phyloP scores from a whole-genome alignment of 1,140 invertebrate genomes.

The Copidosoma floridanum region DNA sequence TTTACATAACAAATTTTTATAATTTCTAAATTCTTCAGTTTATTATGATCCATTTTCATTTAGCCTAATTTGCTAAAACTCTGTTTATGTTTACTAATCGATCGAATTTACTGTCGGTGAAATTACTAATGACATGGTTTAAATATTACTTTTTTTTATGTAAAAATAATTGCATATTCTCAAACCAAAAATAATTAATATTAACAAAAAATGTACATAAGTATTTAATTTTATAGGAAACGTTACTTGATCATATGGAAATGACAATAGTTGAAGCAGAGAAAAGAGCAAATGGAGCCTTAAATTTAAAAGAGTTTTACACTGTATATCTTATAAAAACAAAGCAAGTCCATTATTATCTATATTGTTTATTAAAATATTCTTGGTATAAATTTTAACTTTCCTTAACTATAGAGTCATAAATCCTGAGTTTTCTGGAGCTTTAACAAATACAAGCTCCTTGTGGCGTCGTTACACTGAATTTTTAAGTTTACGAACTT shows the following conservation, averaged over 20 bases:
- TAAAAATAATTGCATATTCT: too few relatives aligned
- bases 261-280: conserved; percentile 82
- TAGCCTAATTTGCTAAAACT: too few relatives aligned
- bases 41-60: too few relatives aligned
- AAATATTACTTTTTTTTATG: too few relatives aligned
- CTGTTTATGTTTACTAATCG: too few relatives aligned
- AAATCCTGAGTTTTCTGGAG: conserved; percentile 66
- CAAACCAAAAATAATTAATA: too few relatives aligned
- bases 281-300: conserved; percentile 73
- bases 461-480: conserved; percentile 82
- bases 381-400: not conserved
- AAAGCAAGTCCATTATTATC: conserved; percentile 61
- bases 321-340: conserved; percentile 83
- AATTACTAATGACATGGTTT: too few relatives aligned
- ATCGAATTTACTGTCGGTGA: too few relatives aligned
- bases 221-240: conserved; percentile 58
- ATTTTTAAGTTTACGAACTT: conserved; percentile 77
- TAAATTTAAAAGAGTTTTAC: conserved; percentile 80
- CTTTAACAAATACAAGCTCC: conserved; percentile 64
- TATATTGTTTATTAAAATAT: conserved; percentile 19
- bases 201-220: not conserved
- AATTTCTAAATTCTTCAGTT: too few relatives aligned
- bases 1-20: too few relatives aligned
- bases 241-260: conserved; percentile 74
- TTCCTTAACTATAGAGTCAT: conserved; percentile 61